Evolutionary conservation across 2,797 vertebrate genomes (phyloP), one percentile per base, ranked within the genome.

Genomic region (Catamblyrhynchus diadema): DNA sequence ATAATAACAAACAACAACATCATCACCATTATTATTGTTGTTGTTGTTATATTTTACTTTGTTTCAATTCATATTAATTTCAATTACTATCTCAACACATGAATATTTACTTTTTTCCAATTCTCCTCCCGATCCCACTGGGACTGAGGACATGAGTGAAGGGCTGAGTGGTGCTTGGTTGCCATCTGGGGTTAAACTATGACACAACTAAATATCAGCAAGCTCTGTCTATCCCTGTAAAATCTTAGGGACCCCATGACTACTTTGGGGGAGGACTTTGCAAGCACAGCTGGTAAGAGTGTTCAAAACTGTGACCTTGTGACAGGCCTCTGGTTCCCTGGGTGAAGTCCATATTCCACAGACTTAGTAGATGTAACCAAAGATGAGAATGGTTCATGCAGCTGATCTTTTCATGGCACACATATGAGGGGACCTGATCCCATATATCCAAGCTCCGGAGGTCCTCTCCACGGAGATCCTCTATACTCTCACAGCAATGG

Each of bases 1-100:
- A 45, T 39, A 66, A 83, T 4, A 37, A 54, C 6, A 45, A 65
- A 11, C 10, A 59, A 23, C 27, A 47, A 4, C 14, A 86, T 3
- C 2, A 32, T 2, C 1, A 30, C 14, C 21, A 56, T 14, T 5
- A 12, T 33, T 15, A 21, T 25, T 51, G 2, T 20, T 41, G 1
- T 27, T 57, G 12, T 35, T 22, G 10, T 23, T 24, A 37, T 44
- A 45, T 59, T 72, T 45, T 47, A 42, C 4, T 50, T 44, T 56
- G 10, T 77, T 77, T 39, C 5, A 39, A 16, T 57, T 37, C 44
- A 28, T 61, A 48, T n/a, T 39, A 11, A 70, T 78, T 65, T 59
- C 5, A 51, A 3, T 71, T 35, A 23, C 15, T 65, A 32, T 65
- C 21, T 45, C 21, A 39, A 51, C 6, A 2, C 18, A 41, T 16